Base-by-base conservation (phyloP, 1,140 invertebrate genomes). In the Uloborus diversus region DNA sequence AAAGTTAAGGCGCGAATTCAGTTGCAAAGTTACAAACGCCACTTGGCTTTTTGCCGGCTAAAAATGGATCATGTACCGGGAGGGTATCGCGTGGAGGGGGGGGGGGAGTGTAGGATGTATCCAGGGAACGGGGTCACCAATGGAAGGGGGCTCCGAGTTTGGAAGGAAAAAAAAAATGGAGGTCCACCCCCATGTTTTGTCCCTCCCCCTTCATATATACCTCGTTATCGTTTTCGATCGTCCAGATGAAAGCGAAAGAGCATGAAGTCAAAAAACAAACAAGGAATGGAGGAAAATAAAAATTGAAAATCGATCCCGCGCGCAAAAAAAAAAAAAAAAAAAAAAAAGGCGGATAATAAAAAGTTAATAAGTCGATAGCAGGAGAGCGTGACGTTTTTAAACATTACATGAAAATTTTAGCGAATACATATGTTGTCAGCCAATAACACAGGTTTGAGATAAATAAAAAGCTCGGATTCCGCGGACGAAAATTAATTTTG, bases 11-110 rank as follows among this genome's bases (percentile, higher is more conserved):
- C 73, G 61, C 62, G 73, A 78, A 78, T 65, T 65, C 62, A 56
- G 49, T 28, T 27, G 62, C 61, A 32, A 78, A 28, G 32, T 61
- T 75, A 64, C 71, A 53, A 75, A 75, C 59, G 37, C 71, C 37
- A 75, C 57, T 75, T 78, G 73, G 73, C 73, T 78, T 33, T 11
- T 56, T 78, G 73, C 73, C 73, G 61, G 73, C 57, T 51, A 78
- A 78, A 78, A 78, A 78, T 78, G 73, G 73, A 78, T 78, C 73
- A 78, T 4, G 27, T n/a, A n/a, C n/a, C 61, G 68, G 49, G 56
- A 53, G 51, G 49, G 37, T 51, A 42, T 64, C n/a, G n/a, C 23
- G 51, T 17, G 47, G 33, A 28, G 47, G 17, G 25, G 25, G 28
- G 35, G 71, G 42, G 57, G 59, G 47, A 32, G 20, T 11, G 37